Conservation (phyloP, 2,113 vertebrate genomes). For the Hemichromis elongatus region DNA sequence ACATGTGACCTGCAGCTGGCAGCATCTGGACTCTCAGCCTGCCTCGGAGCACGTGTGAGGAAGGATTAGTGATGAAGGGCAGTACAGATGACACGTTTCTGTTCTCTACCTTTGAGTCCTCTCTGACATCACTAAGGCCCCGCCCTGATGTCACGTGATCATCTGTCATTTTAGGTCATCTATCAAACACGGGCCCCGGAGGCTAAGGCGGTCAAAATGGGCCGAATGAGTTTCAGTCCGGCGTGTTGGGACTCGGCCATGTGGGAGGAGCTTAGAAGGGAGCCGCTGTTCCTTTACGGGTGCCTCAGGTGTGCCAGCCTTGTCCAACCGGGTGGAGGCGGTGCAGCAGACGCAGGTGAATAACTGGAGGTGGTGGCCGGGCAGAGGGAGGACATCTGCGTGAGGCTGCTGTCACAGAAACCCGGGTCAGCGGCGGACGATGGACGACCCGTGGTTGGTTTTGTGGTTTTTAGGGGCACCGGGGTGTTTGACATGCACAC, state of each 20-base stretch:
- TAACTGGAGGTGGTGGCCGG: neutral
- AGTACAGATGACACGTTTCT: neutral
- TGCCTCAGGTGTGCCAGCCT: neutral
- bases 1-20: neutral
- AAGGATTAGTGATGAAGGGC: no score
- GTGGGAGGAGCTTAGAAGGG: neutral
- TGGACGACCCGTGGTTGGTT: neutral
- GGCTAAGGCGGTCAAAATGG: neutral
- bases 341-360: neutral
- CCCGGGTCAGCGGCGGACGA: neutral
- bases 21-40: neutral
- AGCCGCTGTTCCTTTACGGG: neutral
- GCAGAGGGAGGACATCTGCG: neutral
- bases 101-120: neutral
- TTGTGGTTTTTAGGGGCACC: neutral
- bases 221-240: neutral
- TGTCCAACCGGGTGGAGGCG: neutral
- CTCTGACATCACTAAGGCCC: neutral
- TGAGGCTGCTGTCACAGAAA: neutral
- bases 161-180: neutral
- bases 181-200: neutral
- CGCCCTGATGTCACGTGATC: neutral
- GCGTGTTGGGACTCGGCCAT: neutral
- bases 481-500: neutral
- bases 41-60: rapidly evolving